Percentiles rank a stretch among this genome's conserved stretches.
phyloP scores from a whole-genome alignment of 2,113 vertebrate genomes.

The Heterochromis multidens region DNA sequence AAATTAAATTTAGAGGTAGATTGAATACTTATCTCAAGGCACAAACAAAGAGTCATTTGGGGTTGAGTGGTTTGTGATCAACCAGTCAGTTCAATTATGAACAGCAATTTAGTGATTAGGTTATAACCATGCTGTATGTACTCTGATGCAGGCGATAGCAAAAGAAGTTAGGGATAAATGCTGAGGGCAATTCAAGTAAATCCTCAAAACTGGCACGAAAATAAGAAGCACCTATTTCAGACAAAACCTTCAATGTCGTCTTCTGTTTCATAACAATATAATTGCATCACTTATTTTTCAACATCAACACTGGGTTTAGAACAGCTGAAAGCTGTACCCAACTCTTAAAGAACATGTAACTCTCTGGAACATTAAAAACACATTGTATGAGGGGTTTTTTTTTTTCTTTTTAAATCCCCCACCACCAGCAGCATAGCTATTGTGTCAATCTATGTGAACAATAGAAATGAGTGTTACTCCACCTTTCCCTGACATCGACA shows the following conservation, averaged over 20 bases:
- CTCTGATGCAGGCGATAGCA: not conserved
- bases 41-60: constrained; percentile 32
- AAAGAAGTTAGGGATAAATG: not conserved
- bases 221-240: not conserved
- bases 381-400: not conserved
- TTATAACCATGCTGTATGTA: not conserved
- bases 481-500: constrained; percentile 1
- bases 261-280: not conserved
- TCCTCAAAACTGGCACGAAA: not conserved
- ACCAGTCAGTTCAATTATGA: constrained; percentile 42
- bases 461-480: constrained; percentile 26
- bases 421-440: not conserved
- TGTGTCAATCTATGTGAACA: not conserved
- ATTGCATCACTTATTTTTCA: not conserved
- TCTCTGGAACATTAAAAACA: not conserved
- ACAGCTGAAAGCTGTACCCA: not conserved
- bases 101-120: not conserved
- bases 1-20: constrained; percentile 37
- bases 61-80: constrained; percentile 19
- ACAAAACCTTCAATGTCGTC: not conserved
- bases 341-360: not conserved
- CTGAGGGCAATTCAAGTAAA: not conserved
- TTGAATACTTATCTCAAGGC: constrained; percentile 30
- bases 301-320: not conserved
- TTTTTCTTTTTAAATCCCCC: not conserved